phyloP scores from a whole-genome alignment of 2,888 invertebrate genomes.

The Lingula anatina region DNA sequence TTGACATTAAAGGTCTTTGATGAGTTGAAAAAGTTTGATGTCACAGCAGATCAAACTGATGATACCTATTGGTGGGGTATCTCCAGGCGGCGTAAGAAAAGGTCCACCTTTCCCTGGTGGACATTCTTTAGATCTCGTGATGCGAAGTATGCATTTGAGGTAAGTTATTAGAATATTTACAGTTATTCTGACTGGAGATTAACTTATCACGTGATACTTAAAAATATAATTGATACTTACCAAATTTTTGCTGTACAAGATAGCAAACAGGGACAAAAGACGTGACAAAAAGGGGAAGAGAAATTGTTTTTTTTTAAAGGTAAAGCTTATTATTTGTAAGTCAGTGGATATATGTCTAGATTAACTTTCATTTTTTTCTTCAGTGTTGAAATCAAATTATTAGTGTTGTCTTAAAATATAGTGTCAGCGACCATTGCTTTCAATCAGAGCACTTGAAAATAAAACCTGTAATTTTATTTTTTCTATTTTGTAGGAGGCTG shows the following conservation, averaged over 20 bases:
- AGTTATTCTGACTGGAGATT: background rate
- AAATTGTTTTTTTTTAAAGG: too few species aligned
- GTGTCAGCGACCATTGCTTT: too few species aligned
- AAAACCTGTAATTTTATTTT: too few species aligned
- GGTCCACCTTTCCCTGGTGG: slow-evolving; percentile 4
- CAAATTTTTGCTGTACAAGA: too few species aligned
- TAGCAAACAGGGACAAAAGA: too few species aligned
- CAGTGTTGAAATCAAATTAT: too few species aligned
- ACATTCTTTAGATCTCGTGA: slow-evolving; percentile 5
- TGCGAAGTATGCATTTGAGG: slow-evolving; percentile 16
- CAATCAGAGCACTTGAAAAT: too few species aligned
- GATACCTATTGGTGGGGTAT: slow-evolving; percentile 1
- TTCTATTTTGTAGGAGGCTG: slow-evolving; percentile 10
- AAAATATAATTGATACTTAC: background rate
- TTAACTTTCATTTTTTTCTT: too few species aligned
- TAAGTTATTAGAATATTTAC: slow-evolving; percentile 2
- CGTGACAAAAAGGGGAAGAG: too few species aligned
- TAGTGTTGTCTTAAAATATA: too few species aligned
- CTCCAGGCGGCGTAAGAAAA: background rate
- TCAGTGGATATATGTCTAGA: too few species aligned
- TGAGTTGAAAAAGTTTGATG: slow-evolving; percentile 12
- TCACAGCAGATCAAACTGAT: slow-evolving; percentile 2
- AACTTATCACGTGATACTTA: background rate
- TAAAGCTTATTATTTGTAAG: too few species aligned
- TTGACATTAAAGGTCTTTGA: slow-evolving; percentile 11